These are phyloP conservation scores for Chamaea fasciata DNA, from an alignment of 2,113 vertebrate genomes.

Conservation along the genomic window DNA sequence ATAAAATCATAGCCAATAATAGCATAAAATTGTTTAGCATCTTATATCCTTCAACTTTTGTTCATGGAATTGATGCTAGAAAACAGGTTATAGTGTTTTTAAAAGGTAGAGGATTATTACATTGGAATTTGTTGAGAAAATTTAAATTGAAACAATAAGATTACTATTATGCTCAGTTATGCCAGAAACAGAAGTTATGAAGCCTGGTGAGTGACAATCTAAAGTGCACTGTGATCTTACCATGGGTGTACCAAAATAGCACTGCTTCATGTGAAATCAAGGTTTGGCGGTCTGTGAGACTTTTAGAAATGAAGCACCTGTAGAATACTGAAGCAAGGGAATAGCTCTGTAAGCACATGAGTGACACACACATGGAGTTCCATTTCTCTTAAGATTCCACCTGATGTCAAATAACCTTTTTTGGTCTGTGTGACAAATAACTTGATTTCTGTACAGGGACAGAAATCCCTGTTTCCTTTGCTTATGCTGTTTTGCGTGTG, in stretches of 20 bases:
- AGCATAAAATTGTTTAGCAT: not conserved
- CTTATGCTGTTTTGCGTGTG: not conserved
- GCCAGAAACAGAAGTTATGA: not conserved
- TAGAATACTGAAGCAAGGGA: not conserved
- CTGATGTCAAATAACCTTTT: not conserved
- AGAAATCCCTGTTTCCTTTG: not conserved
- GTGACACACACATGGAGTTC: not conserved
- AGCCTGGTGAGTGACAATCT: not conserved
- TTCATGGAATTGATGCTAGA: not conserved
- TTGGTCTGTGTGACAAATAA: not conserved
- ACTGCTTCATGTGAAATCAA: not conserved
- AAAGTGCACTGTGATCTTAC: not conserved
- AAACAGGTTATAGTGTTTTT: not conserved
- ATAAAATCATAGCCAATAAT: not conserved
- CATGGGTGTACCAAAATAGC: not conserved
- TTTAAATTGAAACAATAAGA: not conserved
- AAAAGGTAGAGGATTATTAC: not conserved
- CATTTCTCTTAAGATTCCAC: not conserved
- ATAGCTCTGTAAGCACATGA: not conserved
- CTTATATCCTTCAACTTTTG: not conserved
- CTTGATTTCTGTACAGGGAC: not conserved
- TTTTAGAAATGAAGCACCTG: not conserved
- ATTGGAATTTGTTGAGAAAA: not conserved
- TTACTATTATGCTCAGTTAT: not conserved
- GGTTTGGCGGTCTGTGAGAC: not conserved